Evolutionary conservation across 2,888 invertebrate species (phyloP).

Genomic region (Dryobotodes eremita): DNA sequence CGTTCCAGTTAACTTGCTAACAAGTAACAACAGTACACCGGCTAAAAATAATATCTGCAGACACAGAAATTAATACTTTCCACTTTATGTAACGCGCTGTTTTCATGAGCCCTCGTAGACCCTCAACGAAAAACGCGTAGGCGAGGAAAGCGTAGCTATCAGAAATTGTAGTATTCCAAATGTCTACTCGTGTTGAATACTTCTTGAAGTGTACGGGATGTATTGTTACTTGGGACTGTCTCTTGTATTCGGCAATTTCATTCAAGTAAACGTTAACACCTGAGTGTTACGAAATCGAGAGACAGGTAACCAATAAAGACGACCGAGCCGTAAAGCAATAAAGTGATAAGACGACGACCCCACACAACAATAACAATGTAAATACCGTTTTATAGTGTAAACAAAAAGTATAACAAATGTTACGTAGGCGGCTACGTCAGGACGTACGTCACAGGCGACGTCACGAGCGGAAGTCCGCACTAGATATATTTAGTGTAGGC

Average conservation of each 20-base stretch:
- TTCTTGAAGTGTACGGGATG: background rate
- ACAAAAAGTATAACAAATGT: slow-evolving; percentile 87
- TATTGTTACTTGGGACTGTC: background rate
- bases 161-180: background rate
- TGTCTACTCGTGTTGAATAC: background rate
- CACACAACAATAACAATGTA: slow-evolving; percentile 87
- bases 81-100: slow-evolving; percentile 12
- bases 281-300: slow-evolving; percentile 50
- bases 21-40: slow-evolving; percentile 72
- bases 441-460: slow-evolving; percentile 83
- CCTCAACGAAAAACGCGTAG: background rate
- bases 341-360: slow-evolving; percentile 88
- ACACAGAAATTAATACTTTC: slow-evolving; percentile 43
- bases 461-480: slow-evolving; percentile 88
- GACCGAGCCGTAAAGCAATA: slow-evolving; percentile 84
- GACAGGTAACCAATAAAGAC: slow-evolving; percentile 76
- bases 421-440: slow-evolving; percentile 79
- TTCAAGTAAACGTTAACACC: slow-evolving; percentile 55
- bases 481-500: slow-evolving; percentile 85
- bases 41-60: slow-evolving; percentile 70
- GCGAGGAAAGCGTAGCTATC: background rate
- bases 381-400: slow-evolving; percentile 89
- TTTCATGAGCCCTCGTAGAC: slow-evolving; percentile 8
- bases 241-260: slow-evolving; percentile 30
- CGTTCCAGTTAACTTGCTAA: slow-evolving; percentile 80